Conservation (phyloP, 1,140 invertebrate genomes). For the Danaus melanippus region DNA sequence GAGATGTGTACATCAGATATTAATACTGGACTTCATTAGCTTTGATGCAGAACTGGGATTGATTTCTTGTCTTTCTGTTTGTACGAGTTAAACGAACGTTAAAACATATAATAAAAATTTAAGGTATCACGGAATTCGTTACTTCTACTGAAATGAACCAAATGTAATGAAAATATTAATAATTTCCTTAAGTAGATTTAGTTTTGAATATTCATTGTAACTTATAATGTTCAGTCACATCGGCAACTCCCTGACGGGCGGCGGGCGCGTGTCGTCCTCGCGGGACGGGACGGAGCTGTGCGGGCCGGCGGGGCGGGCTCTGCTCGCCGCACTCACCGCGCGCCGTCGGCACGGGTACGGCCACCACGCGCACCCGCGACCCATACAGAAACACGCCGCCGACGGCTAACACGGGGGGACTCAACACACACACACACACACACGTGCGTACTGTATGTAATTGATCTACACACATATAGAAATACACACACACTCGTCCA, state of each 20-base stretch:
- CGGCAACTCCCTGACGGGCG: conserved; percentile 43
- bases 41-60: no score
- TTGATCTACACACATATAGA: no score
- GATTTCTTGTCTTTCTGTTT: not conserved
- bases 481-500: no score
- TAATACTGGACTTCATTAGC: no score
- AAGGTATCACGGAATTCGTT: no score
- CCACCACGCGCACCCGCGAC: conserved; percentile 14
- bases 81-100: not conserved
- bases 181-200: no score
- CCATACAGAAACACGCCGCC: conserved; percentile 14
- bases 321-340: conserved; percentile 29
- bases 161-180: no score
- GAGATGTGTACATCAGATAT: no score
- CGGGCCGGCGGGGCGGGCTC: conserved; percentile 30
- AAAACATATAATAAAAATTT: not conserved
- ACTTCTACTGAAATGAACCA: no score
- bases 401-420: not conserved
- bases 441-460: no score
- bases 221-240: conserved; percentile 35
- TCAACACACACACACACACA: no score
- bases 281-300: conserved; percentile 53
- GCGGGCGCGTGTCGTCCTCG: conserved; percentile 34
- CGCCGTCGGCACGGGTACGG: conserved; percentile 20
- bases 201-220: no score